Evolutionary conservation across 2,797 vertebrate genomes (phyloP).

Genomic region (Luscinia megarhynchos): DNA sequence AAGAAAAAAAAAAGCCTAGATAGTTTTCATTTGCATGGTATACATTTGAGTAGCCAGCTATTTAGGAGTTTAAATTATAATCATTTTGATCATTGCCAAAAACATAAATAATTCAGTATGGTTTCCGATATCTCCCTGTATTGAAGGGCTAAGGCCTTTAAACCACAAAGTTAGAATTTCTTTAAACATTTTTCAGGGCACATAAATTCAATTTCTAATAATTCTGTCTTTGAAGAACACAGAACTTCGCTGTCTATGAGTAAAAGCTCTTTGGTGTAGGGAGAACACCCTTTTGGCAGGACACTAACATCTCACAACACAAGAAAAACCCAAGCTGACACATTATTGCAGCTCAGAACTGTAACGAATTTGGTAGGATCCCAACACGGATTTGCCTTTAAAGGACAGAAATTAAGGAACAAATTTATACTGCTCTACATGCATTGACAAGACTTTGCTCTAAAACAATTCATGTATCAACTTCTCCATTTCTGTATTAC

Average conservation of each 20-base stretch:
- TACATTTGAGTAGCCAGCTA: not conserved
- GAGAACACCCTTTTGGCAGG: not conserved
- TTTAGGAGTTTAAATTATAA: constrained; percentile 7
- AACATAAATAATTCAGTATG: constrained; percentile 27
- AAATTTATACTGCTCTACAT: not conserved
- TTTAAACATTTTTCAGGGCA: not conserved
- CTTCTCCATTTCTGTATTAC: not conserved
- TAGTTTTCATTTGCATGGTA: not conserved
- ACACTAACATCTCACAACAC: not conserved
- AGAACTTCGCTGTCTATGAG: not conserved
- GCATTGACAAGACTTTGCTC: not conserved
- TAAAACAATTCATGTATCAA: not conserved
- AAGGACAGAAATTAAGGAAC: not conserved
- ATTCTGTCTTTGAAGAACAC: not conserved
- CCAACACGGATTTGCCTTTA: not conserved
- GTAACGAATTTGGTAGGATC: not conserved
- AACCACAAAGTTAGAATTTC: not conserved
- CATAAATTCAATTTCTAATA: not conserved
- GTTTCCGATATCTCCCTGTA: not conserved
- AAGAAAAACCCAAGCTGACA: not conserved
- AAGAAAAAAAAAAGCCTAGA: not conserved
- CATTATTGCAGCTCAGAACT: not conserved
- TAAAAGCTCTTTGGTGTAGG: not conserved
- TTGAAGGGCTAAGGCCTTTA: not conserved
- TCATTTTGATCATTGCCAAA: not conserved